phyloP scores from a whole-genome alignment of 2,888 invertebrate species.

The Blastobasis lacticolella region DNA sequence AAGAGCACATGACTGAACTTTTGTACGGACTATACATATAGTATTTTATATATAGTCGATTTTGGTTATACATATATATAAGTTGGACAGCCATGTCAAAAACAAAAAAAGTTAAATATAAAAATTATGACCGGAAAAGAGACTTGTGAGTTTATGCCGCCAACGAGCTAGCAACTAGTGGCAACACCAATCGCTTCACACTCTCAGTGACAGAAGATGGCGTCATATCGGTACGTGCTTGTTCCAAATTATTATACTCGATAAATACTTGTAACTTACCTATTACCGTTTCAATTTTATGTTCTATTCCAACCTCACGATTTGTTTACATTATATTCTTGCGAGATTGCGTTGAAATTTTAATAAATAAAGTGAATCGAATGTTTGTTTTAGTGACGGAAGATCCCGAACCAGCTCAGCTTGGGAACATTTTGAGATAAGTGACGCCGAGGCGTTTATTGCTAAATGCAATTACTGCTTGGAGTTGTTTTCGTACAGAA shows the following conservation, averaged over 20 bases:
- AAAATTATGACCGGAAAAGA: no score
- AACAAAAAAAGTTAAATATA: no score
- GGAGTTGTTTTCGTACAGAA: constrained; percentile 8
- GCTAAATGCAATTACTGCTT: constrained; percentile 11
- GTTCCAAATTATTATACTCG: constrained; percentile 4
- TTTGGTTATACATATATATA: no score
- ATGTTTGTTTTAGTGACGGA: constrained; percentile 4
- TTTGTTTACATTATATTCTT: not conserved
- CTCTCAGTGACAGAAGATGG: constrained; percentile 1
- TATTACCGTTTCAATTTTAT: not conserved
- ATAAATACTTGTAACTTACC: constrained; percentile 4
- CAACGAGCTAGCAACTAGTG: not conserved
- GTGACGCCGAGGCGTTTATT: constrained; percentile 5
- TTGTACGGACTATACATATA: no score
- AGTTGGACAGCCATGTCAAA: no score
- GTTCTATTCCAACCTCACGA: not conserved
- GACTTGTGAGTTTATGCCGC: not conserved
- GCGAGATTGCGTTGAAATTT: not conserved
- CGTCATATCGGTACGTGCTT: constrained; percentile 9
- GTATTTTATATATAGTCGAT: no score
- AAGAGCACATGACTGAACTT: no score
- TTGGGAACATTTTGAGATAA: constrained; percentile 13
- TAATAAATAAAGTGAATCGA: not conserved
- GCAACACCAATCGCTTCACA: not conserved
- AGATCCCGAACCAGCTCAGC: constrained; percentile 1